phyloP scores from a whole-genome alignment of 2,797 vertebrate species.

The Amblyopsis hoosieri region DNA sequence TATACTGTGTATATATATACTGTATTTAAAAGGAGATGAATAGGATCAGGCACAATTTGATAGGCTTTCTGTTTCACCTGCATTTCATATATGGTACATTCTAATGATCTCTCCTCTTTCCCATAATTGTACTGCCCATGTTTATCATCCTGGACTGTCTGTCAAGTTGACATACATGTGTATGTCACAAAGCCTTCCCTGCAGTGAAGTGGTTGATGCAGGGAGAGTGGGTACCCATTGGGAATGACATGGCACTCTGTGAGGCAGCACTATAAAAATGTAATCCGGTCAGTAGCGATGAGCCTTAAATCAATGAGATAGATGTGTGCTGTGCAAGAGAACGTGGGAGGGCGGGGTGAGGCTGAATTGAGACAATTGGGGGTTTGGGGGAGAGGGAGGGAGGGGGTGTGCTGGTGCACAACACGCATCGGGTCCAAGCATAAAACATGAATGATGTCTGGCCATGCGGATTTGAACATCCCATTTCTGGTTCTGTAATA shows the following conservation, averaged over 20 bases:
- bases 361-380: too few species aligned
- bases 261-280: neutral
- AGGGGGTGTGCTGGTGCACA: constrained; percentile 4
- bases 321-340: neutral
- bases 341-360: neutral
- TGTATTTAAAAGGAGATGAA: too few species aligned
- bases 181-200: neutral
- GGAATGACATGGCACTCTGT: neutral
- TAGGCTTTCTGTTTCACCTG: too few species aligned
- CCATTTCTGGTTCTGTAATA: too few species aligned
- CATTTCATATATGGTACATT: too few species aligned
- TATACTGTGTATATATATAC: too few species aligned
- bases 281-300: neutral
- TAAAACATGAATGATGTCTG: neutral
- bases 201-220: neutral
- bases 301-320: neutral
- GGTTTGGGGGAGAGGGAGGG: neutral
- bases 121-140: too few species aligned
- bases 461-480: too few species aligned
- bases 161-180: constrained; percentile 4
- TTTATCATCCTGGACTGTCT: too few species aligned
- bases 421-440: neutral
- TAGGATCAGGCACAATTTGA: too few species aligned
- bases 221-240: neutral
- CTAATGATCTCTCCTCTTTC: too few species aligned